A percentile compares a stretch with the other conserved stretches of the same genome.
Evolutionary conservation across 2,797 vertebrate species (phyloP).

Genomic region (Sus cebifrons): DNA sequence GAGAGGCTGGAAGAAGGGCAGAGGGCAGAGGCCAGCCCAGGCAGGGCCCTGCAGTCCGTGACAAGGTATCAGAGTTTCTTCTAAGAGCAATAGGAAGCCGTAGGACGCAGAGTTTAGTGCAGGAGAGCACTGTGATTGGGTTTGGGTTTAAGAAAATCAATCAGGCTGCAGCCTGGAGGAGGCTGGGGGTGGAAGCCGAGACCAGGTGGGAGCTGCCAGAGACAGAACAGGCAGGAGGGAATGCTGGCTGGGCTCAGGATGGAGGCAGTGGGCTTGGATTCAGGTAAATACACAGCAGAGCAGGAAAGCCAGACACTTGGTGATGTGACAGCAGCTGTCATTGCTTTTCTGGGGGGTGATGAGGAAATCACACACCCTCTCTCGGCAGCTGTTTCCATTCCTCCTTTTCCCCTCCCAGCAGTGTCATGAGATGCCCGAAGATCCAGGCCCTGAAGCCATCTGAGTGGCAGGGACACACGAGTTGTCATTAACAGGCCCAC

Average conservation of each 20-base stretch:
- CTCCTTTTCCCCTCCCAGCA: not conserved
- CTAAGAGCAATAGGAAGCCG: not conserved
- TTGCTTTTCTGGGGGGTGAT: not conserved
- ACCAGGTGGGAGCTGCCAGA: not conserved
- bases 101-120: not conserved
- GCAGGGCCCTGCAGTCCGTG: not conserved
- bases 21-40: not conserved
- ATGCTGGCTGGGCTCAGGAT: not conserved
- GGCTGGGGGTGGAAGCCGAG: not conserved
- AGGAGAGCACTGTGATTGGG: not conserved
- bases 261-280: not conserved
- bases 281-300: not conserved
- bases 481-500: not conserved
- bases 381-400: not conserved
- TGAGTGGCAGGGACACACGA: not conserved
- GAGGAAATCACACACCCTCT: not conserved
- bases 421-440: not conserved
- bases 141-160: not conserved
- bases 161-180: not conserved
- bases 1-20: not conserved
- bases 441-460: not conserved
- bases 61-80: not conserved
- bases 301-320: not conserved
- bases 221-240: not conserved
- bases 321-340: not conserved